Base-by-base conservation (phyloP, 2,113 vertebrate species). In the Myiozetetes cayanensis region DNA sequence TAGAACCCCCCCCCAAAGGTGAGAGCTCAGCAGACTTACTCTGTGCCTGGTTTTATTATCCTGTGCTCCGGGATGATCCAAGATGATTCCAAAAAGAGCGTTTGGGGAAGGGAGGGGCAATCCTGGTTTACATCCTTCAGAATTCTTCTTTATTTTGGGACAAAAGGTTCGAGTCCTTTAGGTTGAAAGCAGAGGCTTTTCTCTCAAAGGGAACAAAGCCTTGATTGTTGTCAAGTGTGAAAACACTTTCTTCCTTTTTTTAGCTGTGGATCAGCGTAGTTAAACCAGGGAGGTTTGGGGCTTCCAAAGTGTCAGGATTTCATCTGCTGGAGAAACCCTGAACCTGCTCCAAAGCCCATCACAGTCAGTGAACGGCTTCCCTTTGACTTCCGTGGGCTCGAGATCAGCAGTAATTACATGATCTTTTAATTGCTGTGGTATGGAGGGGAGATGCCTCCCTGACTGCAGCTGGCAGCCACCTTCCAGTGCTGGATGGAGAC, bases 351-450 rank as follows among this genome's bases (percentile, higher is more conserved):
- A 93, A 70, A 73, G 81, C 74, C 77, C 49, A 47, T 94, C 95
- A 56, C 28, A 43, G 65, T 56, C 35, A 7, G 62, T 56, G 78
- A 78, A 91, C 91, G 89, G 50, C 63, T 96, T 94, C 79, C 74
- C 81, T 83, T 90, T 91, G 93, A 76, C 62, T 79, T 91, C 62
- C 0, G 1, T 76, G 84, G 73, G 80, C n/a, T 8, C 41, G 24
- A 37, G 94, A 95, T 82, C 93, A 95, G 3, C 85, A 53, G 4
- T 83, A 96, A 95, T 94, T 95, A 67, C 37, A 27, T 47, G 90
- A 81, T 84, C 68, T 95, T 93, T 93, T 97, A 96, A 97, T 94
- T 97, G 85, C 79, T 55, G 37, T 94, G 71, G 22, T 73, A 35
- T 2, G 6, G 71, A 87, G 87, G 50, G 73, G 81, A 49, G 63